A percentile compares a stretch with the other conserved stretches of the same genome.
Conservation (phyloP, 2,113 vertebrate species). For the Indicator indicator region DNA sequence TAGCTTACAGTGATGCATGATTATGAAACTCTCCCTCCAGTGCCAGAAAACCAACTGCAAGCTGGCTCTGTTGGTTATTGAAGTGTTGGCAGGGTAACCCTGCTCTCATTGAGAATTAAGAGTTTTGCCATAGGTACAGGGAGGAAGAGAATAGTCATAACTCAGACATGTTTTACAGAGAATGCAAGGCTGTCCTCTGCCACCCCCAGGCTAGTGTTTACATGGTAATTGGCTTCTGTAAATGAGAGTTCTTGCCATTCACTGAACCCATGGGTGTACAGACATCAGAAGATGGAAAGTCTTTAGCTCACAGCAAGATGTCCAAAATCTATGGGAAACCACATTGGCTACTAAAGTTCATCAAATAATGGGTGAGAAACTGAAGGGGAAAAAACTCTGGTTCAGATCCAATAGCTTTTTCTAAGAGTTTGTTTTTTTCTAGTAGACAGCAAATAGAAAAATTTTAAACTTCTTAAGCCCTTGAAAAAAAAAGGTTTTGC, state of each 20-base stretch:
- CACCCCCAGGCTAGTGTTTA: neutral
- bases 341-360: neutral
- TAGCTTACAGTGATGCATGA: slow-evolving; percentile 42
- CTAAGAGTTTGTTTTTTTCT: neutral
- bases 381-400: neutral
- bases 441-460: neutral
- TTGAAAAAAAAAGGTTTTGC: neutral
- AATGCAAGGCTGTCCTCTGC: neutral
- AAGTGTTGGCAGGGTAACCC: neutral
- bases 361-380: neutral
- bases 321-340: neutral
- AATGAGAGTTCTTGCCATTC: neutral
- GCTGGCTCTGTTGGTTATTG: neutral
- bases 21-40: slow-evolving; percentile 66
- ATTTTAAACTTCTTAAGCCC: neutral
- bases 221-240: neutral
- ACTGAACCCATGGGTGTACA: neutral
- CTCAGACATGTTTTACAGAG: neutral
- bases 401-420: neutral
- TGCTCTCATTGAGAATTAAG: neutral
- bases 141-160: neutral
- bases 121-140: neutral
- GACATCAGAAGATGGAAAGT: neutral
- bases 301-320: neutral
- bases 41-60: slow-evolving; percentile 61